These are phyloP conservation scores for Auanema freiburgensis DNA, from an alignment of 2,888 invertebrate species.

Conservation along the genomic window DNA sequence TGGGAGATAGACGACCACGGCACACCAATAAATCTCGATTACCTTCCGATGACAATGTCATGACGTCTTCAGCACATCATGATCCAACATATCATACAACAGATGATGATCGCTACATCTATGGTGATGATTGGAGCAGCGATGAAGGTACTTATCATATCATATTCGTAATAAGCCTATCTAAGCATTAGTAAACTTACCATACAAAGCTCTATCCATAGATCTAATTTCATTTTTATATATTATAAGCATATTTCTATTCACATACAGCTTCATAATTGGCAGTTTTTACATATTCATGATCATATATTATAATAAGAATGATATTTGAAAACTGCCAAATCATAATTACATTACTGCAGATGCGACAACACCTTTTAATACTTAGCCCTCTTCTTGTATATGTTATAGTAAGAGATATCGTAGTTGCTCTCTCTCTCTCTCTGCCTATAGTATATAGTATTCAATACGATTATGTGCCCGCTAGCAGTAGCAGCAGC, in stretches of 20 bases:
- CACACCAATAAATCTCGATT: slow-evolving; percentile 29
- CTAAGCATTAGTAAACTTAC: neutral
- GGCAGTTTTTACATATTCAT: neutral
- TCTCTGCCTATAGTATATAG: no score
- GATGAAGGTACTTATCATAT: slow-evolving; percentile 32
- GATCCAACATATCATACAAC: slow-evolving; percentile 1
- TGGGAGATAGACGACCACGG: slow-evolving; percentile 28
- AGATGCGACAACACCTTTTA: no score
- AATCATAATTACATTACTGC: no score
- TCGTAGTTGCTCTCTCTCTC: no score
- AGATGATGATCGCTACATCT: slow-evolving; percentile 33
- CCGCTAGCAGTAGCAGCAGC: no score
- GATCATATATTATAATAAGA: neutral
- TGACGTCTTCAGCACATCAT: slow-evolving; percentile 19
- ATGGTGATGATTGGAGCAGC: slow-evolving; percentile 57
- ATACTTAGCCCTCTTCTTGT: no score
- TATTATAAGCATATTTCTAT: neutral
- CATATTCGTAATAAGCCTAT: neutral
- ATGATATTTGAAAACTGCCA: no score
- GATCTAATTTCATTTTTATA: neutral
- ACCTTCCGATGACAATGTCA: slow-evolving; percentile 30
- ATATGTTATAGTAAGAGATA: no score
- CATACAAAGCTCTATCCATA: neutral
- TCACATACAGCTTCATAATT: neutral
- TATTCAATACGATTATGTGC: no score